phyloP scores from a whole-genome alignment of 64 coral and sea anemone species.

The Trachythela sp. region DNA sequence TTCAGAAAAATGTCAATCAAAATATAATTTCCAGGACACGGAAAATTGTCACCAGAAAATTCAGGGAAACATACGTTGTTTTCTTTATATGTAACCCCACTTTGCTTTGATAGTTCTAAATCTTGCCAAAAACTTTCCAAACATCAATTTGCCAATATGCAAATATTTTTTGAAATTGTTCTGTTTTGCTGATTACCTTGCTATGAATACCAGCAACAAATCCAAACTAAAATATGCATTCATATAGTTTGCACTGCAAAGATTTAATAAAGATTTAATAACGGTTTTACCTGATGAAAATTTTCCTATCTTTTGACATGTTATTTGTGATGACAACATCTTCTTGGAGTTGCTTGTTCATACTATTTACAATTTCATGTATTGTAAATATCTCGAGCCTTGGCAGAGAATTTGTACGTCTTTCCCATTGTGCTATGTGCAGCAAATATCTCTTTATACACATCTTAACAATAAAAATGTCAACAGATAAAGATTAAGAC shows the following conservation, averaged over 20 bases:
- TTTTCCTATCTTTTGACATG: conserved; percentile 3
- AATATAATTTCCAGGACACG: too few species aligned
- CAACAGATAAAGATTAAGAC: too few species aligned
- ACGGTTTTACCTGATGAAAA: neutral
- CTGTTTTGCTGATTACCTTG: neutral
- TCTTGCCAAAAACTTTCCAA: too few species aligned
- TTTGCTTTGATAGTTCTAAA: too few species aligned
- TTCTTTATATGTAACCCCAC: too few species aligned
- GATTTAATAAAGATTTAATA: neutral
- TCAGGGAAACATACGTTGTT: too few species aligned
- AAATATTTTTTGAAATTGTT: neutral
- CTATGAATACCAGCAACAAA: neutral
- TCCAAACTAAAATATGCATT: neutral
- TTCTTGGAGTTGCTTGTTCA: neutral
- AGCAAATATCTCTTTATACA: neutral
- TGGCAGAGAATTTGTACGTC: neutral
- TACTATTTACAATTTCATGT: neutral
- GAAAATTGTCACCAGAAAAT: too few species aligned
- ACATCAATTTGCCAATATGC: neutral
- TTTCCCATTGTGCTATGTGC: neutral
- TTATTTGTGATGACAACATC: neutral
- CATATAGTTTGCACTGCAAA: too few species aligned
- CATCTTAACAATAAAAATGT: too few species aligned
- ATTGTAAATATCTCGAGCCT: neutral
- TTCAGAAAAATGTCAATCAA: too few species aligned